Percentiles rank a stretch among this genome's conserved stretches.
Conservation (phyloP, 2,113 vertebrate species). For the Erythrocercus mccallii region DNA sequence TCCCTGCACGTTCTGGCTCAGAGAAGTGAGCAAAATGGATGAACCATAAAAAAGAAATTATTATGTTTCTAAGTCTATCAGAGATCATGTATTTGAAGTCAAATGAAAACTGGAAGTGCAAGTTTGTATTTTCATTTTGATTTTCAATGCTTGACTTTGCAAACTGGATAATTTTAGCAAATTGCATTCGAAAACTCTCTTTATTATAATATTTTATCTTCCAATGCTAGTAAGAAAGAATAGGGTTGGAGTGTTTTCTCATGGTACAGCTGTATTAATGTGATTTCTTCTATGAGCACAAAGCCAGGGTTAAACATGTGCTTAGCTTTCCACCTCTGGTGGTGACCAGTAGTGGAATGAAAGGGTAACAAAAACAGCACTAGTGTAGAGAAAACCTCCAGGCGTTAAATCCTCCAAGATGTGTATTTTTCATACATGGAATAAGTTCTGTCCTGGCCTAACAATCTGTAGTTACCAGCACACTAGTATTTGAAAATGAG, state of each 20-base stretch:
- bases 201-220: too few species aligned
- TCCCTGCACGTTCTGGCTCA: background rate
- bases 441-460: background rate
- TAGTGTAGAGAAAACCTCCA: background rate
- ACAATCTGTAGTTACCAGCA: background rate
- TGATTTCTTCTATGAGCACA: background rate
- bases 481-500: background rate
- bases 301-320: background rate
- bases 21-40: background rate
- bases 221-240: background rate
- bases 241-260: background rate
- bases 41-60: background rate
- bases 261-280: background rate
- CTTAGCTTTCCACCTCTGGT: background rate
- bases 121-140: background rate
- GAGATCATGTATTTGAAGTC: background rate
- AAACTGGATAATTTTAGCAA: background rate
- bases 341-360: background rate
- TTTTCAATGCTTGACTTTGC: background rate
- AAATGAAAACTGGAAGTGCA: background rate
- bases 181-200: background rate
- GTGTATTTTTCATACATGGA: background rate
- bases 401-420: background rate
- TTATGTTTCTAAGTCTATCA: background rate
- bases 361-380: background rate